These are phyloP conservation scores for Ursus arctos DNA, from an alignment of 2,113 vertebrate genomes.

Conservation along the genomic window DNA sequence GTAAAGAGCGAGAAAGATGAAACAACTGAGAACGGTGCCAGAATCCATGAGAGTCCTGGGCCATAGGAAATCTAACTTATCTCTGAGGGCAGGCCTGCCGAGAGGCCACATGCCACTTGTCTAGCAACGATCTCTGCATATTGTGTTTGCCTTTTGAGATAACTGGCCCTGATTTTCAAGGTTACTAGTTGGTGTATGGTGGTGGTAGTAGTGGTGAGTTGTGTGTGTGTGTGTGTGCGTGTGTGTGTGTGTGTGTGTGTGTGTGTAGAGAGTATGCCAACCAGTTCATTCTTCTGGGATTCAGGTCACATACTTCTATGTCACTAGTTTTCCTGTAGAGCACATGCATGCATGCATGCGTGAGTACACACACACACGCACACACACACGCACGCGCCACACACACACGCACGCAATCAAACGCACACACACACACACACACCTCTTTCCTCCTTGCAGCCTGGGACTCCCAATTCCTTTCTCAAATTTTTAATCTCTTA, in stretches of 20 bases:
- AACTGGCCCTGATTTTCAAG: background rate
- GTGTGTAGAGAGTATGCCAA: background rate
- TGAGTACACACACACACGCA: too few relatives aligned
- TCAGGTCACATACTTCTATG: background rate
- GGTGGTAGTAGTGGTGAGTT: background rate
- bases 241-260: background rate
- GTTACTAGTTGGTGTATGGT: background rate
- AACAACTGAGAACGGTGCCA: background rate
- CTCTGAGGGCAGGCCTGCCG: background rate
- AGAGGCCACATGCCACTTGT: background rate
- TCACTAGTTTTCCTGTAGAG: background rate
- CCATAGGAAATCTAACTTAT: background rate
- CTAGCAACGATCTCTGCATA: background rate
- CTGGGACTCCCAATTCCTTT: background rate
- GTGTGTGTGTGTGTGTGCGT: background rate
- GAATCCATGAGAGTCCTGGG: background rate
- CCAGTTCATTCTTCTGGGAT: background rate
- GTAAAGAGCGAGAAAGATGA: background rate
- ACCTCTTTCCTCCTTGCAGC: background rate
- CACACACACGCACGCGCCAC: background rate
- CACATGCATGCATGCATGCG: background rate
- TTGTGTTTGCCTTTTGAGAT: background rate
- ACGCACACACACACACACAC: background rate
- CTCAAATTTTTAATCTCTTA: background rate
- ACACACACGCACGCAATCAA: rapidly evolving